phyloP scores from a whole-genome alignment of 2,113 vertebrate genomes.

The Electrona antarctica region DNA sequence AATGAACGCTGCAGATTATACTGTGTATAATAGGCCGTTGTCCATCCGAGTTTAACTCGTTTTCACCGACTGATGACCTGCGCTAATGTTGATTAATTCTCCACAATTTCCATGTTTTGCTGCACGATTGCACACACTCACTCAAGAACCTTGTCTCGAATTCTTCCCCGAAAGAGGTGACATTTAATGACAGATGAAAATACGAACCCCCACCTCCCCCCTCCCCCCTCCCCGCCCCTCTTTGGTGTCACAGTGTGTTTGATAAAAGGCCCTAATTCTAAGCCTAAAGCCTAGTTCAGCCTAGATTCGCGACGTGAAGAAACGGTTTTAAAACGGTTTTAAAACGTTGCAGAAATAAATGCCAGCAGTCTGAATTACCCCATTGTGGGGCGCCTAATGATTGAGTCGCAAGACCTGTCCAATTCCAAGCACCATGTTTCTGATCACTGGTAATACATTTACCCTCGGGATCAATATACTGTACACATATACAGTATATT shows the following conservation, averaged over 20 bases:
- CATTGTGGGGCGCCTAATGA: too few species aligned
- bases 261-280: conserved; percentile 14
- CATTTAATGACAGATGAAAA: conserved; percentile 51
- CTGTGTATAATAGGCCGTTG: conserved; percentile 41
- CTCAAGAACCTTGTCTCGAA: conserved; percentile 54
- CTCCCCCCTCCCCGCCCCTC: conserved; percentile 7
- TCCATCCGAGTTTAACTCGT: conserved; percentile 32
- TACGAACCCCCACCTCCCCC: neutral
- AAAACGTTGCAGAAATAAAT: too few species aligned
- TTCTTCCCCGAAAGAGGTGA: conserved; percentile 37
- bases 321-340: too few species aligned
- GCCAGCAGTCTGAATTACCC: too few species aligned
- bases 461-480: too few species aligned
- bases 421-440: too few species aligned
- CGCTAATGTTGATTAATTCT: conserved; percentile 51
- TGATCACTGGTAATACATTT: too few species aligned
- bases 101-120: conserved; percentile 46
- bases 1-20: too few species aligned
- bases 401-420: too few species aligned
- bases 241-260: conserved; percentile 8
- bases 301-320: too few species aligned
- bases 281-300: conserved; percentile 1
- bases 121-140: conserved; percentile 61
- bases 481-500: too few species aligned
- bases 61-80: conserved; percentile 30